A percentile compares a stretch with the other conserved stretches of the same genome.
Evolutionary conservation across 1,140 invertebrate genomes (phyloP).

Genomic region (Leptopilina clavipes): DNA sequence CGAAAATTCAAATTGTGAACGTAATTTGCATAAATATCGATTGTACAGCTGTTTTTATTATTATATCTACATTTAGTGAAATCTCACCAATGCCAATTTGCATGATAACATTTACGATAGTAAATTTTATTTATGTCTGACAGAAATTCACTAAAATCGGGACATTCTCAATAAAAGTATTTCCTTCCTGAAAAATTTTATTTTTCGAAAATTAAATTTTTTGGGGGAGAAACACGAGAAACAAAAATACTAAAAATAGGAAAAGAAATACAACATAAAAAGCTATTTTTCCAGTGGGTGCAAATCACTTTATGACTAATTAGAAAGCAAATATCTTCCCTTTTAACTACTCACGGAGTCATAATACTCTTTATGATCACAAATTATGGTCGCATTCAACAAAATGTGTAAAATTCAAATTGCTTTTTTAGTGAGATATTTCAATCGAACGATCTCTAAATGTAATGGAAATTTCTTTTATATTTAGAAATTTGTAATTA

Average conservation of each 20-base stretch:
- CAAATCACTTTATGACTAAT: not conserved
- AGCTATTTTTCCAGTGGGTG: not conserved
- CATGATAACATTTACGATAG: not conserved
- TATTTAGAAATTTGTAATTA: not conserved
- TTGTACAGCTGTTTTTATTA: not conserved
- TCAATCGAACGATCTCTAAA: not conserved
- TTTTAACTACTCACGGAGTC: not conserved
- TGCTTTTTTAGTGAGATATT: not conserved
- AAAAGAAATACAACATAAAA: not conserved
- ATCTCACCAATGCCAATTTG: conserved; percentile 7
- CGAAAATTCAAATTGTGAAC: not conserved
- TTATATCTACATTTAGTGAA: not conserved
- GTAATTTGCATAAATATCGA: not conserved
- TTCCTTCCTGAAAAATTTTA: not conserved
- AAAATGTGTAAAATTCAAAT: conserved; percentile 1
- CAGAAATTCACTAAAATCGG: not conserved
- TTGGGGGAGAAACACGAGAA: too few relatives aligned
- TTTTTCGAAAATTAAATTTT: too few relatives aligned
- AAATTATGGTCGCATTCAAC: conserved; percentile 3
- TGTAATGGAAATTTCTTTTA: not conserved
- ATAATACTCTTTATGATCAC: conserved; percentile 2
- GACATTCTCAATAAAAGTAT: not conserved
- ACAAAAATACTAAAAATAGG: too few relatives aligned
- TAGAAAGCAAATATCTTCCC: conserved; percentile 1
- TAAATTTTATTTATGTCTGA: conserved; percentile 12